A percentile compares a stretch with the other conserved stretches of the same genome.
Evolutionary conservation across 2,888 invertebrate species (phyloP).

Genomic region (Helobdella robusta): DNA sequence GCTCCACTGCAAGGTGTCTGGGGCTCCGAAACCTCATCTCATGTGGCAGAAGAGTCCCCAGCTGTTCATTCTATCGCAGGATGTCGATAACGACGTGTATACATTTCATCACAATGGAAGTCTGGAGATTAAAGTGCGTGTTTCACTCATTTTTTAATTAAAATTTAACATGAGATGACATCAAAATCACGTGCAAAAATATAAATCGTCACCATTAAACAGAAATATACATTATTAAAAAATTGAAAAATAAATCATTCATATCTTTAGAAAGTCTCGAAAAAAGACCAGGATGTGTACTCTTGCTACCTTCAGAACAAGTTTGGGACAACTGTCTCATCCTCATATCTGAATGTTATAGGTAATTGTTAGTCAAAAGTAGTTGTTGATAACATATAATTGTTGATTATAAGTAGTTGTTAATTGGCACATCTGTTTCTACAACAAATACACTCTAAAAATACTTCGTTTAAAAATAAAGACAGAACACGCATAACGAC

Average conservation of each 20-base stretch:
- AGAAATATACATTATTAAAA: too few relatives aligned
- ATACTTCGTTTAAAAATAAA: too few relatives aligned
- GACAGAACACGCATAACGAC: constrained; percentile 38
- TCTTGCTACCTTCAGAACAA: constrained; percentile 87
- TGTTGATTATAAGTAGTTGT: not conserved
- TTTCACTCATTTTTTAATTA: not conserved
- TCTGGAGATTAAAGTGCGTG: constrained; percentile 24
- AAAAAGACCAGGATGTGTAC: constrained; percentile 81
- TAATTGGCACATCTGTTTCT: too few relatives aligned
- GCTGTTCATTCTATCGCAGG: not conserved
- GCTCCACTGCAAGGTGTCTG: constrained; percentile 71
- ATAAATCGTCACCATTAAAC: too few relatives aligned
- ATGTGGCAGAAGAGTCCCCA: constrained; percentile 63
- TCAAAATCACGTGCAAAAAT: too few relatives aligned
- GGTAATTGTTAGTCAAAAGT: too few relatives aligned
- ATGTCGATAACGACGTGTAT: constrained; percentile 7
- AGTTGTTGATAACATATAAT: too few relatives aligned
- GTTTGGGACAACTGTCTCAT: constrained; percentile 71
- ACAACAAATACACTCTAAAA: too few relatives aligned
- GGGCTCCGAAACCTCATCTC: constrained; percentile 85
- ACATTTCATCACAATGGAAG: constrained; percentile 16
- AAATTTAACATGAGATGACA: not conserved
- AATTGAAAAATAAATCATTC: not conserved
- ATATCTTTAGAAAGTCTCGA: not conserved
- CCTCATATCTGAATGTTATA: constrained; percentile 72